Evolutionary conservation across 2,888 invertebrate species (phyloP), one percentile per base, ranked within the genome.

Genomic region (Spodoptera exigua): DNA sequence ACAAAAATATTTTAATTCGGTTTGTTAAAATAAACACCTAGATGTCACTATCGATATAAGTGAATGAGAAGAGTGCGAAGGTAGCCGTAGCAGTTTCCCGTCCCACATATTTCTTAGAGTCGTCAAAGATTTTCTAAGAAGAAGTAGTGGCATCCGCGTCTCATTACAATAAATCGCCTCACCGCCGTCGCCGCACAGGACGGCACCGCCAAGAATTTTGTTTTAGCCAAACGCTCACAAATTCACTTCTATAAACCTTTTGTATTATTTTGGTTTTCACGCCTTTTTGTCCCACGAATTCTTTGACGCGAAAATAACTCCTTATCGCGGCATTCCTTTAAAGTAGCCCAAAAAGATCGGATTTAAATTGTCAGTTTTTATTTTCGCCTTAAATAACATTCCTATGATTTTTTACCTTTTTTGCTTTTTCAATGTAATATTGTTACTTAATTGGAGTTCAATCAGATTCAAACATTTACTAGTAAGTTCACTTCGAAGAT

Each of bases 141-240:
- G 84, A 80, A 79, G 74, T 84, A 79, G 85, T 83, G 89, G 91
- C 86, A 90, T 91, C 83, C 87, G 79, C 71, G 83, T 76, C 89
- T 92, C 89, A 90, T 92, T 91, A 92, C 91, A 92, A 94, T 94
- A 94, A 93, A 94, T 93, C 89, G 85, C 83, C 69, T 81, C 83
- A 84, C 83, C 84, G 89, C 88, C 89, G 86, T 85, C 88, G 91
- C 95, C 95, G 92, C 95, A 95, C 95, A 95, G 91, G 95, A 92
- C 87, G 93, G 91, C 90, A 87, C 85, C 91, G 92, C 92, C 61
- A 92, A 89, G 92, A 93, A 94, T 94, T 93, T 85, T 93, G 93
- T 94, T 93, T 91, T 92, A 91, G 87, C 88, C 93, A 89, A 93
- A 93, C 92, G 91, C 90, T 93, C 93, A 94, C 93, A 94, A 94